These are phyloP conservation scores for Silvanus unidentatus DNA, from an alignment of 2,888 invertebrate genomes.

Conservation along the genomic window DNA sequence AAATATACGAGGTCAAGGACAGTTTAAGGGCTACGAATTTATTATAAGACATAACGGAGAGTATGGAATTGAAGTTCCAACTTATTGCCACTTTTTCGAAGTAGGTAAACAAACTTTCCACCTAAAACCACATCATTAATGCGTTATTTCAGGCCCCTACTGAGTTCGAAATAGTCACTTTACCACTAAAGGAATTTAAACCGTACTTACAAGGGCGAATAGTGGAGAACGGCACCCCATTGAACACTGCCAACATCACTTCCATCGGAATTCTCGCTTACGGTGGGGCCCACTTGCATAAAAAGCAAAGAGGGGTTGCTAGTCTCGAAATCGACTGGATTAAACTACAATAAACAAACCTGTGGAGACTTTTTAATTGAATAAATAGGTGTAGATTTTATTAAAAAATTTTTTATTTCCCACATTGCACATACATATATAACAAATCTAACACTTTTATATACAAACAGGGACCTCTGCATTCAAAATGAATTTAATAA, in stretches of 20 bases:
- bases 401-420: not conserved
- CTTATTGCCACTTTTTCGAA: slow-evolving; percentile 28
- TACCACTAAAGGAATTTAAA: slow-evolving; percentile 42
- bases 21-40: slow-evolving; percentile 43
- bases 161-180: slow-evolving; percentile 25
- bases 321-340: slow-evolving; percentile 48
- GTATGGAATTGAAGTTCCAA: slow-evolving; percentile 36
- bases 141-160: slow-evolving; percentile 14
- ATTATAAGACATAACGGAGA: slow-evolving; percentile 40
- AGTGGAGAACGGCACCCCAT: slow-evolving; percentile 33
- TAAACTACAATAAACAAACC: slow-evolving; percentile 20
- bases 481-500: slow-evolving; percentile 2
- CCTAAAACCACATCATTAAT: too few species aligned
- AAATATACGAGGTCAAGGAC: slow-evolving; percentile 42
- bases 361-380: not conserved
- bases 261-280: slow-evolving; percentile 45
- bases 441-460: slow-evolving; percentile 3
- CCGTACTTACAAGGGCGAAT: slow-evolving; percentile 44
- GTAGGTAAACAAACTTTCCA: slow-evolving; percentile 28
- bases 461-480: slow-evolving; percentile 12
- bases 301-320: slow-evolving; percentile 46
- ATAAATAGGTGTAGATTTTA: not conserved
- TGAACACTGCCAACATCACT: slow-evolving; percentile 42
- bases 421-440: not conserved
- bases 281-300: slow-evolving; percentile 45